Percentiles rank a stretch among this genome's conserved stretches.
These are phyloP conservation scores for Rhamnusium bicolor DNA, from an alignment of 2,888 invertebrate species.

Conservation along the genomic window DNA sequence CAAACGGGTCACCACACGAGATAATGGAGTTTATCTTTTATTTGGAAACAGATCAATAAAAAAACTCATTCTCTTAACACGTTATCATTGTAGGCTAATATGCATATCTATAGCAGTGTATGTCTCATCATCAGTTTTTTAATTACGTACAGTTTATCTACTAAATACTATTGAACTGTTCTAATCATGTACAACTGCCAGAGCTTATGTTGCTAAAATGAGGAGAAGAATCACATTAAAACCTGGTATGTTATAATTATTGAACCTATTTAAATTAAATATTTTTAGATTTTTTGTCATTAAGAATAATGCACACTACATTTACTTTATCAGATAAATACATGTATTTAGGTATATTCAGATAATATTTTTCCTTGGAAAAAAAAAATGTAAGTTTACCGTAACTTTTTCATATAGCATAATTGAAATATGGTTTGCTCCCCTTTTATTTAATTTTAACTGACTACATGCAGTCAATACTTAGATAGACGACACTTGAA, in stretches of 20 bases:
- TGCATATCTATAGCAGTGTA: slow-evolving; percentile 13
- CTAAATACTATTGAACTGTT: background rate
- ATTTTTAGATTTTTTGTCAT: slow-evolving; percentile 69
- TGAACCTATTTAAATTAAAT: slow-evolving; percentile 63
- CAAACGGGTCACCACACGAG: slow-evolving; percentile 27
- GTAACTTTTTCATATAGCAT: too few relatives aligned
- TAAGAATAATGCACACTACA: background rate
- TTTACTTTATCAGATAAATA: background rate
- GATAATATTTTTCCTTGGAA: too few relatives aligned
- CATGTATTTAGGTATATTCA: too few relatives aligned
- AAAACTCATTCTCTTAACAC: slow-evolving; percentile 6
- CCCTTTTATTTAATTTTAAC: too few relatives aligned
- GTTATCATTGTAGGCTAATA: slow-evolving; percentile 7
- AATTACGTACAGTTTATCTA: background rate
- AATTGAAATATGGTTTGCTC: too few relatives aligned
- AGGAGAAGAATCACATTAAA: slow-evolving; percentile 38
- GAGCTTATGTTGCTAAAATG: slow-evolving; percentile 35
- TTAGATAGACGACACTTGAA: too few relatives aligned
- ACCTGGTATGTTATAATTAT: slow-evolving; percentile 45
- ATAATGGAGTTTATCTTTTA: slow-evolving; percentile 25
- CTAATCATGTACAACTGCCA: background rate
- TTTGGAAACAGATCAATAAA: slow-evolving; percentile 30
- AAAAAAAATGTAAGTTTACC: too few relatives aligned
- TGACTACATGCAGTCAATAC: too few relatives aligned
- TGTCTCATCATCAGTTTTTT: background rate